Evolutionary conservation across 2,797 vertebrate genomes (phyloP), one percentile per base, ranked within the genome.

Genomic region (Pelochelys cantorii): DNA sequence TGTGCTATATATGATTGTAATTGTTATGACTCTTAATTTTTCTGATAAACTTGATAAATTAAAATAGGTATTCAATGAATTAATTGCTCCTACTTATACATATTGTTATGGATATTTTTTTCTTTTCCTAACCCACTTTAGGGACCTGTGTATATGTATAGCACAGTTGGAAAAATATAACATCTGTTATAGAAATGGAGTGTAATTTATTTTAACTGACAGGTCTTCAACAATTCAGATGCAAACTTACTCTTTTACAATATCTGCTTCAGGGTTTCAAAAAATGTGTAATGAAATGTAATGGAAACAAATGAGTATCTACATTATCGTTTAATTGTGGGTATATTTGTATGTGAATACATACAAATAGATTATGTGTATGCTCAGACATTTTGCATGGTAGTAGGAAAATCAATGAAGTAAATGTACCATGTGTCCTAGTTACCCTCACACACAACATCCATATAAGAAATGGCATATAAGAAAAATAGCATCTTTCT

Each of bases 271-370:
- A 9, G 71, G 78, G 13, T 62, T 89, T 94, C 79, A 89, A 90
- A 89, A 55, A 23, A 83, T 92, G 90, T 92, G 88, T 22, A 79
- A 75, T 87, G 4, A 90, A 87, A 92, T 55, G 18, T 80, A 93
- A 88, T 75, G 34, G 34, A 90, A 96, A 96, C 85, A 87, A 93
- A 88, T 71, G 31, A 7, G 4, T 25, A 48, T 37, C n/a, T 60
- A 68, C 42, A 87, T 83, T 18, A 88, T 22, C 71, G 83, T 88
- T 88, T 6, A 80, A 14, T n/a, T 52, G 22, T 82, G 92, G 86
- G 83, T 15, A 11, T 74, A 86, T 89, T 95, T 88, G 86, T 82
- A 77, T 89, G 74, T 42, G 34, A 57, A 37, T 31, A 56, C 81
- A 86, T 29, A 59, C 87, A 94, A 93, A 80, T 9, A 90, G 52